Base-by-base conservation (phyloP, 2,797 vertebrate genomes). In the Bovichtus diacanthus region DNA sequence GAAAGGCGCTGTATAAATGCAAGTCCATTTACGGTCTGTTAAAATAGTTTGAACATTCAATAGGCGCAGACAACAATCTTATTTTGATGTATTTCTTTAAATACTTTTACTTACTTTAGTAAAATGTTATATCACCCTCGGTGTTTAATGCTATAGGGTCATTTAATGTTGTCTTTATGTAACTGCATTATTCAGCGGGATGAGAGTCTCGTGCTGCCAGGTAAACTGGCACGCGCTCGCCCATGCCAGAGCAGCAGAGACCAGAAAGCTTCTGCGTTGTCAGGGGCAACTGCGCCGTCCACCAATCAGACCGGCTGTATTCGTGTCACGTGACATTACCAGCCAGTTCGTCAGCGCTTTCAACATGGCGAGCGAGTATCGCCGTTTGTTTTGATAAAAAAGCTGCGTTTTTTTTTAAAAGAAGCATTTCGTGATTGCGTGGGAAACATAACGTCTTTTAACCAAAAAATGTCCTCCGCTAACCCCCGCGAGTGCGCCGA, bases 231-330 rank as follows among this genome's bases (percentile, higher is more conserved):
- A 53, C 23, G 18, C 56, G 11, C 34, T 6, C 16, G 41, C 18
- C 4, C 38, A 0, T 12, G 54, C 55, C 36, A 6, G 34, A 31
- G 34, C 31, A 34, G 31, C 11, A 8, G 3, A 36, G 56, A 21
- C 56, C 8, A 15, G 12, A 80, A 89, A 87, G 94, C 94, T 84
- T 95, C 81, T 51, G 21, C 41, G 94, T 95, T 92, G 94, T 88
- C 73, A 90, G 25, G 82, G 90, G 90, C 90, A 93, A 96, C 95
- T 2, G 21, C 13, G 3, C 21, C 29, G 3, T 54, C 51, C 3
- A 8, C 94, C 95, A 95, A 95, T 90, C 87, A 78, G 66, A 68
- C 0, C 0, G 3, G 0, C 31, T 60, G 9, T 2, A 1, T 0
- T 0, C 0, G 18, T 2, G 31, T 90, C 94, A 95, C 89, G 67